Evolutionary conservation across 2,888 invertebrate genomes (phyloP).

Genomic region (Drosophila recens): DNA sequence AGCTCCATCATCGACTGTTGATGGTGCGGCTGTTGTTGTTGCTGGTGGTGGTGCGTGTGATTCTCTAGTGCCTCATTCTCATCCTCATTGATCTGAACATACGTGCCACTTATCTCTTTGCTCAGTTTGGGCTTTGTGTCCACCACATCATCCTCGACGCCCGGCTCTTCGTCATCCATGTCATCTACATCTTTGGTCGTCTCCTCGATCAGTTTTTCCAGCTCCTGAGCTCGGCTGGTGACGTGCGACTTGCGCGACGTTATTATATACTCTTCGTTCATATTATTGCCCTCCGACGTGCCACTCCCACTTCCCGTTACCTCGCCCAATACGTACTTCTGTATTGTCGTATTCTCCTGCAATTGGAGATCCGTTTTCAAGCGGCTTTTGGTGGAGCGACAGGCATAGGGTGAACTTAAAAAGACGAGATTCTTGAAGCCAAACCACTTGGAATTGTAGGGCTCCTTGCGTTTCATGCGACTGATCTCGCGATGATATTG

Average conservation of each 20-base stretch:
- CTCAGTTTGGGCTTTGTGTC: slow-evolving; percentile 81
- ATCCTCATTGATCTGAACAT: slow-evolving; percentile 66
- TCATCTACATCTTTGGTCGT: slow-evolving; percentile 85
- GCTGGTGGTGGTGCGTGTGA: slow-evolving; percentile 49
- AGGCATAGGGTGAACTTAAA: slow-evolving; percentile 87
- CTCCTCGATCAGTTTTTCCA: slow-evolving; percentile 84
- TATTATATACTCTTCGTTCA: slow-evolving; percentile 77
- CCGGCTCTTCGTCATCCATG: slow-evolving; percentile 70
- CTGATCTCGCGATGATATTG: slow-evolving; percentile 88
- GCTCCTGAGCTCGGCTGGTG: slow-evolving; percentile 80
- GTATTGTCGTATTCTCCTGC: slow-evolving; percentile 73
- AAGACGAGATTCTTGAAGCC: slow-evolving; percentile 88
- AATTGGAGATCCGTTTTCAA: slow-evolving; percentile 80
- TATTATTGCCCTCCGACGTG: slow-evolving; percentile 57
- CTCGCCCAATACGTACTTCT: slow-evolving; percentile 82
- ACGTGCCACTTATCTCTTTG: slow-evolving; percentile 72
- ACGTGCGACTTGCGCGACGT: slow-evolving; percentile 71
- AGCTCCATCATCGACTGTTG: slow-evolving; percentile 67
- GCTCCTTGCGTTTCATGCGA: slow-evolving; percentile 87
- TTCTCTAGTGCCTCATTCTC: slow-evolving; percentile 67
- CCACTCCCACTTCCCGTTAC: slow-evolving; percentile 28
- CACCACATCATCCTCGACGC: slow-evolving; percentile 52
- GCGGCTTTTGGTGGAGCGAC: slow-evolving; percentile 82
- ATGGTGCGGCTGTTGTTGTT: slow-evolving; percentile 56
- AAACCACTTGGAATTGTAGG: slow-evolving; percentile 87